Evolutionary conservation across 1,140 invertebrate genomes (phyloP), one percentile per base, ranked within the genome.

Genomic region (Sycophaga agraensis): DNA sequence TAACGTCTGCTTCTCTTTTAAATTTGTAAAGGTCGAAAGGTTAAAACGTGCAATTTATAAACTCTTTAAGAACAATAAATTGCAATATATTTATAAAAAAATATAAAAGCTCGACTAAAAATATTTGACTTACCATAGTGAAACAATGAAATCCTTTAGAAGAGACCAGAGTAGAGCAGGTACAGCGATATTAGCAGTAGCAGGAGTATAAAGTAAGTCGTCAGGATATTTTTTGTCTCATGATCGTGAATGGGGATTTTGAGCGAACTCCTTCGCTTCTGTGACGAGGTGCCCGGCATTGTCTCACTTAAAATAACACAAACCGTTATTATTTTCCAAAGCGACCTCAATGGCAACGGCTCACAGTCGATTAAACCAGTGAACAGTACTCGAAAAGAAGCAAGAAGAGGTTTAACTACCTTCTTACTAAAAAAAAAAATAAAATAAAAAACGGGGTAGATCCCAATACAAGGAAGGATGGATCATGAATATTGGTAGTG

Each of bases 121-220:
- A n/a, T n/a, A n/a, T n/a, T n/a, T 43, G 12, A 26, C 50, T 62
- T n/a, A 62, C 60, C 60, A 56, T 55, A 5, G 53, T 62, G n/a
- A 2, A 2, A 40, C 14, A 9, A 34, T 19, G 14, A 2, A 11
- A 8, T n/a, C n/a, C 5, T 63, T 73, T 80, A 80, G 58, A 77
- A 75, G 39, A 79, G 42, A n/a, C 77, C 78, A 0, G 78, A 76
- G 65, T 83, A 83, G 0, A 83, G 66, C 14, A 82, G 46, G 76
- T 80, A 83, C 17, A 83, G 69, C 3, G 77, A 74, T n/a, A 81
- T 68, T 12, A 83, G 67, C 16, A 83, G 69, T 21, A 81, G 61
- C 17, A 83, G 72, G 2, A 83, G 70, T 43, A 83, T 83, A 11
- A 81, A 69, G 58, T 83, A 83, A 4, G 82, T 83, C n/a, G 76